These are phyloP conservation scores for Spongia lamella DNA, from an alignment of 37 sponge, comb jelly and placozoan species.

Conservation along the genomic window DNA sequence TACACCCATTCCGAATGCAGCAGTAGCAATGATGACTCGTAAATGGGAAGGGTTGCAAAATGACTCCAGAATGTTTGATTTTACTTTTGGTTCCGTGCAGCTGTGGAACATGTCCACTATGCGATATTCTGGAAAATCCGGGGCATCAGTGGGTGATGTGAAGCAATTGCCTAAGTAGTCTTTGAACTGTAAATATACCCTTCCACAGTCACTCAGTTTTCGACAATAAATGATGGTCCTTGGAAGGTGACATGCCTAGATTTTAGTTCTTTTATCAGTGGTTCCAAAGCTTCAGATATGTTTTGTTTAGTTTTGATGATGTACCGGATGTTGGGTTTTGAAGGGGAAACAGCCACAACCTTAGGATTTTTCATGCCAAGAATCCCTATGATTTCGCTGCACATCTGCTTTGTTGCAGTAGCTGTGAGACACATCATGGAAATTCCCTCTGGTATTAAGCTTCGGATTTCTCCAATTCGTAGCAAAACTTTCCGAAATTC, in stretches of 20 bases:
- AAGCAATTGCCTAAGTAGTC: conserved; percentile 7
- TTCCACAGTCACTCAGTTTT: conserved; percentile 1
- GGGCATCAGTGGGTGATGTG: conserved; percentile 6
- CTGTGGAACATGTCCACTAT: conserved; percentile 28
- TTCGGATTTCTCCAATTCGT: conserved; percentile 16
- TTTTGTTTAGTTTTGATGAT: not conserved
- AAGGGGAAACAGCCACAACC: not conserved
- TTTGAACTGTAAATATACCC: conserved; percentile 9
- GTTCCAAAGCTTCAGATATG: not conserved
- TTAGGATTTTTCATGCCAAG: conserved; percentile 4
- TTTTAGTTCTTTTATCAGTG: not conserved
- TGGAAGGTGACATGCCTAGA: not conserved
- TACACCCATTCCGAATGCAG: no score
- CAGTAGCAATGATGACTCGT: conserved; percentile 27
- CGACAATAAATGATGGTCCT: conserved; percentile 10
- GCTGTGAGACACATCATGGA: conserved; percentile 35
- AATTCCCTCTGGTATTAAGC: conserved; percentile 19
- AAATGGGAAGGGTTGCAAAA: not conserved
- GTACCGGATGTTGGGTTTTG: conserved; percentile 9
- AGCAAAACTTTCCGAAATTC: conserved; percentile 25
- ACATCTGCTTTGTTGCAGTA: conserved; percentile 9
- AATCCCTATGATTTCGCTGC: not conserved
- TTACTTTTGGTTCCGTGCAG: conserved; percentile 4
- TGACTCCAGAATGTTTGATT: conserved; percentile 9
- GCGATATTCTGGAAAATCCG: conserved; percentile 1